phyloP scores from a whole-genome alignment of 2,113 vertebrate genomes.

The Notechis scutatus region DNA sequence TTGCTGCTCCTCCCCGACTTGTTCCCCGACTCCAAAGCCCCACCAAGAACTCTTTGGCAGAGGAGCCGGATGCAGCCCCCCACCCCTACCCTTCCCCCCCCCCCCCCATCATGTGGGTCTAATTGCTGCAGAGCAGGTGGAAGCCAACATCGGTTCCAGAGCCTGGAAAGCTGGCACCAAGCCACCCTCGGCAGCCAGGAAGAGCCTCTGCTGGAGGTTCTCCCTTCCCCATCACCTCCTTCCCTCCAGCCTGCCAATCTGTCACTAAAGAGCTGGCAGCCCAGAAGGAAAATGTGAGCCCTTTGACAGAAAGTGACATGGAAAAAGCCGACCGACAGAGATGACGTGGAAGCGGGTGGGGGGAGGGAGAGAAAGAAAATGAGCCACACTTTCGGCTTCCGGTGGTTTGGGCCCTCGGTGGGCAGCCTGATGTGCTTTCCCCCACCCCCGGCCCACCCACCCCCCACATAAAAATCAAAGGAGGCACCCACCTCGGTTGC shows the following conservation, averaged over 20 bases:
- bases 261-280: conserved; percentile 68
- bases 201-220: not conserved
- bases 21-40: not conserved
- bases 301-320: conserved; percentile 76
- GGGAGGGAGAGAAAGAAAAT: not conserved
- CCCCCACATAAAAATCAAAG: not conserved
- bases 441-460: not conserved
- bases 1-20: not conserved
- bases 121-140: not conserved
- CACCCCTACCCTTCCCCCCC: not conserved
- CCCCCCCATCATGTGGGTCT: not conserved
- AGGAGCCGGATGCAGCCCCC: not conserved
- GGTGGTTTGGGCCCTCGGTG: conserved; percentile 1
- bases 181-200: conserved; percentile 23
- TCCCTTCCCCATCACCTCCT: not conserved
- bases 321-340: conserved; percentile 71
- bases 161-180: not conserved
- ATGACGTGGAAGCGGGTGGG: not conserved
- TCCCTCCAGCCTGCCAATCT: conserved; percentile 20
- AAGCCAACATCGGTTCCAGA: rapidly evolving
- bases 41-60: not conserved
- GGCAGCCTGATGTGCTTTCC: conserved; percentile 24
- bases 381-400: conserved; percentile 22
- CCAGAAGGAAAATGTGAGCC: conserved; percentile 73
- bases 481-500: conserved; percentile 33